Conservation (phyloP, 1,140 invertebrate genomes). For the Zeugodacus cucurbitae region DNA sequence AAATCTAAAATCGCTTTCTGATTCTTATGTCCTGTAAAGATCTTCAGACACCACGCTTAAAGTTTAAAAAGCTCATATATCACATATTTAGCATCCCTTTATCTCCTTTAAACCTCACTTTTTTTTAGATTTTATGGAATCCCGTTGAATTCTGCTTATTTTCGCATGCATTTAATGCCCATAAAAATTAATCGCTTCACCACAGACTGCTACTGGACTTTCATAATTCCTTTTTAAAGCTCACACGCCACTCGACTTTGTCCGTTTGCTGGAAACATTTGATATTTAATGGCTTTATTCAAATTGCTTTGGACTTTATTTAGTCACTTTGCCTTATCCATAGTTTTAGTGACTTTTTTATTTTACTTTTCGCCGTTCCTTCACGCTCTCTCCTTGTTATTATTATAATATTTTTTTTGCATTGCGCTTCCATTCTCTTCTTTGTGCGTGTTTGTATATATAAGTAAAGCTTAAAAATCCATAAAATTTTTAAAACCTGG, state of each 20-base stretch:
- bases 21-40: too few relatives aligned
- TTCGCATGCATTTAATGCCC: neutral
- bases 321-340: neutral
- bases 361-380: neutral
- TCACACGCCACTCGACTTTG: neutral
- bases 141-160: neutral
- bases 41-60: too few relatives aligned
- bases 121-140: too few relatives aligned
- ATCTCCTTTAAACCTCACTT: too few relatives aligned
- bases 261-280: neutral
- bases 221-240: neutral
- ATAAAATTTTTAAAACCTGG: constrained; percentile 15
- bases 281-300: neutral
- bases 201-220: neutral
- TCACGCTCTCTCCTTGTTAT: neutral
- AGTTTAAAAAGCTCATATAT: too few relatives aligned
- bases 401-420: neutral
- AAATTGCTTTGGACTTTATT: neutral
- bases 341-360: neutral
- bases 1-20: too few relatives aligned
- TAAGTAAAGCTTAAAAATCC: neutral
- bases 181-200: neutral
- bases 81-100: too few relatives aligned
- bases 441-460: neutral
- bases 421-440: neutral